Base-by-base conservation (phyloP, 1,140 invertebrate genomes). In the Chymomyza costata region DNA sequence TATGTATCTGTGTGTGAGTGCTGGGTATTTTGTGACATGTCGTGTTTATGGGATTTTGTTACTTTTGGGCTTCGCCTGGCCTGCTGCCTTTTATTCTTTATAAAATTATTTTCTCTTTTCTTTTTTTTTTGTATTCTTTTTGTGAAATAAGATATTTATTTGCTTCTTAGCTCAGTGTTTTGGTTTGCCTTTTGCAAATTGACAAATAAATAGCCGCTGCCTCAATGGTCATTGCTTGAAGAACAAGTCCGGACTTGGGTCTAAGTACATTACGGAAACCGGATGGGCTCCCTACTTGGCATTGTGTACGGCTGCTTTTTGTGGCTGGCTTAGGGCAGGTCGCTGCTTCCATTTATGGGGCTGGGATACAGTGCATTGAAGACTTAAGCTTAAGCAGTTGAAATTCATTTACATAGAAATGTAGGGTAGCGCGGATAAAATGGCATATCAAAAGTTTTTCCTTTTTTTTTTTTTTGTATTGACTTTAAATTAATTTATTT, bases 1-100 rank as follows among this genome's bases (percentile, higher is more conserved):
- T n/a, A n/a, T n/a, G 37, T 50, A 16, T 18, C 35, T 16, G 3
- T 48, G n/a, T 37, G 32, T 18, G n/a, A n/a, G n/a, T n/a, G n/a
- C n/a, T n/a, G n/a, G n/a, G n/a, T n/a, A 44, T 60, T 50, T 54
- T 66, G 71, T 78, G 71, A 78, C 71, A 76, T 71, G 66, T 78
- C 50, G 71, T 76, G 66, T 78, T 76, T 76, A 78, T 71, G 71
- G 66, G 71, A 70, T 78, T 76, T 76, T 52, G 65, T 65, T 78
- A 52, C 58, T 57, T 62, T 69, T 52, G 25, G 56, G 44, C 18
- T 51, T 38, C 21, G 25, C 43, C 28, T 17, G 6, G 17, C 25
- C 14, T 35, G 18, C 32, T 25, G 40, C 3, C 6, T 25, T 19
- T 7, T 38, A 7, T 17, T 47, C 62, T 58, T 65, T 56, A 49